phyloP scores from a whole-genome alignment of 2,797 vertebrate genomes.

The Hirundo rustica region DNA sequence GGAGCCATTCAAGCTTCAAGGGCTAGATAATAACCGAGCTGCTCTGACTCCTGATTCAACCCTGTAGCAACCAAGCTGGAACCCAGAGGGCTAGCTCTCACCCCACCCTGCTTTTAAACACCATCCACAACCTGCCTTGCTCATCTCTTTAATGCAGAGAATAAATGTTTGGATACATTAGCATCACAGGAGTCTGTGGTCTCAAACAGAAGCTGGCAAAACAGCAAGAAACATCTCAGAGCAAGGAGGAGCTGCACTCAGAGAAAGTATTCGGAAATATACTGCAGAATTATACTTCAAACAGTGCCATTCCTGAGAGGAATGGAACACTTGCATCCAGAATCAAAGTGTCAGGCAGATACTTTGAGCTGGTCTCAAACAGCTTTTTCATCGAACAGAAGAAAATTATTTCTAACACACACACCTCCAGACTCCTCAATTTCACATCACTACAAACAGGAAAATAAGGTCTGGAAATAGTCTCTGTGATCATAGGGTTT shows the following conservation, averaged over 20 bases:
- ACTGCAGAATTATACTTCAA: neutral
- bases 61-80: neutral
- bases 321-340: neutral
- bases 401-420: neutral
- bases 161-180: neutral
- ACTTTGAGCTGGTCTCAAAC: neutral
- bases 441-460: neutral
- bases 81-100: neutral
- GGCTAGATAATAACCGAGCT: neutral
- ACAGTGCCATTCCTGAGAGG: neutral
- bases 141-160: neutral
- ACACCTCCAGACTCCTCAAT: accelerated
- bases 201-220: neutral
- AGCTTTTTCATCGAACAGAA: neutral
- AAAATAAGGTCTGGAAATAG: neutral
- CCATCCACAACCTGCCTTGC: neutral
- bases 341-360: neutral
- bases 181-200: neutral
- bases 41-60: neutral
- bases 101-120: slow-evolving; percentile 21
- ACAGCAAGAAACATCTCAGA: neutral
- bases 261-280: neutral
- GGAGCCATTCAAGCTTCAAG: slow-evolving; percentile 5
- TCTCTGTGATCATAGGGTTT: neutral
- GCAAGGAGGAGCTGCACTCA: neutral